Evolutionary conservation across 2,797 vertebrate species (phyloP), one percentile per base, ranked within the genome.

Genomic region (Luscinia luscinia): DNA sequence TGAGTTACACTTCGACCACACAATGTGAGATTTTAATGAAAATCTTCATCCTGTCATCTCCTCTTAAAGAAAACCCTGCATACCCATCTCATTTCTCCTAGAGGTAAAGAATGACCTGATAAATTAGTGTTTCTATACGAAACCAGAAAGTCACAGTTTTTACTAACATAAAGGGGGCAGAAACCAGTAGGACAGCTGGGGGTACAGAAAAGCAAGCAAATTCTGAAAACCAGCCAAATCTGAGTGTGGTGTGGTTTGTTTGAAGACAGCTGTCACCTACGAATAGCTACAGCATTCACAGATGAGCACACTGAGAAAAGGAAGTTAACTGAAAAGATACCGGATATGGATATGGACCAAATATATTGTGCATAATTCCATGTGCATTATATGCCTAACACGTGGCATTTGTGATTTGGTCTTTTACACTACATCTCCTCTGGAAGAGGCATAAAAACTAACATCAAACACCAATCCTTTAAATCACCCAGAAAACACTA

Each of bases 131-230:
- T 94, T 89, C 93, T 76, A 67, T 49, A 74, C 32, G 75, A 82
- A 94, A 90, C 22, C 61, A 55, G 26, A 75, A 78, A 62, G 89
- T 85, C 69, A 58, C 62, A 46, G 26, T 94, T 96, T 95, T 94
- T 62, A 74, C 45, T 78, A 75, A 70, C 48, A 52, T 52, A 83
- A 91, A 90, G 48, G 52, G n/a, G 84, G n/a, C 45, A 61, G 76
- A 88, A 88, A 93, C 59, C 76, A 84, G 41, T 10, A 84, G 63
- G 55, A 75, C 76, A 95, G 87, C 68, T 83, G 32, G 15, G 27
- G 46, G 32, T 66, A 88, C 1, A 78, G 62, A 86, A 88, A 80
- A 84, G 45, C 43, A 61, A 87, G 57, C 10, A 63, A 55, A 59
- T 62, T 78, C 66, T 59, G 73, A 92, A 92, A 86, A 86, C 17